phyloP scores from a whole-genome alignment of 1,140 invertebrate genomes.

The Plectrocnemia conspersa region DNA sequence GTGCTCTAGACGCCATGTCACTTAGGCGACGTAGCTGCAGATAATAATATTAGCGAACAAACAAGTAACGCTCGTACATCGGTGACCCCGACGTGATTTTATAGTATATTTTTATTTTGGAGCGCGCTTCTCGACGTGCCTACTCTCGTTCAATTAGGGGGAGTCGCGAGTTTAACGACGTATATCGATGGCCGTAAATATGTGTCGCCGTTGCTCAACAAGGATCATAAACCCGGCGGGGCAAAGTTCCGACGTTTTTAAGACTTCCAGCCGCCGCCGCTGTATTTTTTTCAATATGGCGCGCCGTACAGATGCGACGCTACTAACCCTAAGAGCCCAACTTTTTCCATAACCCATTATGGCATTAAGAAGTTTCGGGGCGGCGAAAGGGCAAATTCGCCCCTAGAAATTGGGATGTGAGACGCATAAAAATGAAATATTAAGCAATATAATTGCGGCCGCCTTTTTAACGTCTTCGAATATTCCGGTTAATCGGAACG shows the following conservation, averaged over 20 bases:
- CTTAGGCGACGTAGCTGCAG: no score
- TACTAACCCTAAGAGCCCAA: conserved; percentile 26
- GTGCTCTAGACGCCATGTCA: no score
- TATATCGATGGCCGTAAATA: conserved; percentile 7
- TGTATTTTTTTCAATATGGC: conserved; percentile 25
- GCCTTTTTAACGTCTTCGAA: no score
- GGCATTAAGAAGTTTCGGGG: conserved; percentile 27
- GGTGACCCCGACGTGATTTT: not conserved
- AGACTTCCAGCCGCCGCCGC: conserved; percentile 2
- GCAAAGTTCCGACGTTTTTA: conserved; percentile 10
- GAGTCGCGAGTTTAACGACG: not conserved
- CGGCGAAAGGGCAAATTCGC: conserved; percentile 20
- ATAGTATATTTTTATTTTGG: no score
- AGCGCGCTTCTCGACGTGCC: no score
- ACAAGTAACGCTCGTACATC: not conserved
- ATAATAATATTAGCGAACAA: no score
- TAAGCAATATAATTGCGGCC: conserved; percentile 11
- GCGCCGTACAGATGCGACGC: conserved; percentile 19
- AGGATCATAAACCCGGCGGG: conserved; percentile 12
- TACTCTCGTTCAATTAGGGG: no score
- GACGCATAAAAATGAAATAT: conserved; percentile 23
- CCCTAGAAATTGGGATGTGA: conserved; percentile 20
- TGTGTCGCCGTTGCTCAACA: conserved; percentile 3
- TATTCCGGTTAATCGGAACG: no score
- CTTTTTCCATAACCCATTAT: conserved; percentile 35